Evolutionary conservation across 53 echinoderm and acorn worm species (phyloP).

Genomic region (Holothuria leucospilota): DNA sequence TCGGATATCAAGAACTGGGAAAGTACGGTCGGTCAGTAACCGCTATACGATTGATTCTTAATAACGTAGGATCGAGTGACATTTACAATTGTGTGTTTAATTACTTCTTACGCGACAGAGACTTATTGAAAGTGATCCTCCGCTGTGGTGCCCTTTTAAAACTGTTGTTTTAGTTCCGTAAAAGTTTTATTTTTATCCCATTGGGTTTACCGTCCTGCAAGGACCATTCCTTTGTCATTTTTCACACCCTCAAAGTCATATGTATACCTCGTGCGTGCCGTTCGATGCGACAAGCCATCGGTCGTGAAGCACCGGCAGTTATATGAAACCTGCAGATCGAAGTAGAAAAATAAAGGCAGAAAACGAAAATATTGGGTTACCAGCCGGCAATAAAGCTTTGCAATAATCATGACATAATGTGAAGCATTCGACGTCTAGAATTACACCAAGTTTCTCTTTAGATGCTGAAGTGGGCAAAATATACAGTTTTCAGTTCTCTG

Average conservation of each 20-base stretch:
- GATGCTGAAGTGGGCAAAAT: conserved; percentile 39
- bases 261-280: conserved; percentile 35
- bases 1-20: not conserved
- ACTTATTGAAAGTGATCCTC: conserved; percentile 8
- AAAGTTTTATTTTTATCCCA: not conserved
- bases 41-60: conserved; percentile 23
- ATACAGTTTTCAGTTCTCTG: conserved; percentile 32
- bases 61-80: conserved; percentile 26
- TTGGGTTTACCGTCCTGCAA: conserved; percentile 2
- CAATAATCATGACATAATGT: conserved; percentile 30
- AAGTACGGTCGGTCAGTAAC: conserved; percentile 42
- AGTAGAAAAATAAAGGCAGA: conserved; percentile 27
- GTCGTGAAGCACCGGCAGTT: conserved; percentile 31
- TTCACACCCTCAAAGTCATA: conserved; percentile 37
- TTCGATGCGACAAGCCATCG: conserved; percentile 37
- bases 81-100: conserved; percentile 28
- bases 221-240: conserved; percentile 32
- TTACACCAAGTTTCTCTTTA: conserved; percentile 9
- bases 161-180: conserved; percentile 20
- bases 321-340: conserved; percentile 23
- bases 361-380: conserved; percentile 41
- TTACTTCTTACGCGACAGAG: conserved; percentile 22
- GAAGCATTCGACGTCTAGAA: conserved; percentile 14
- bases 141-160: not conserved
- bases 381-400: conserved; percentile 27